Evolutionary conservation across 92 coral and sea anemone species (phyloP).

Genomic region (Bergia sp.): DNA sequence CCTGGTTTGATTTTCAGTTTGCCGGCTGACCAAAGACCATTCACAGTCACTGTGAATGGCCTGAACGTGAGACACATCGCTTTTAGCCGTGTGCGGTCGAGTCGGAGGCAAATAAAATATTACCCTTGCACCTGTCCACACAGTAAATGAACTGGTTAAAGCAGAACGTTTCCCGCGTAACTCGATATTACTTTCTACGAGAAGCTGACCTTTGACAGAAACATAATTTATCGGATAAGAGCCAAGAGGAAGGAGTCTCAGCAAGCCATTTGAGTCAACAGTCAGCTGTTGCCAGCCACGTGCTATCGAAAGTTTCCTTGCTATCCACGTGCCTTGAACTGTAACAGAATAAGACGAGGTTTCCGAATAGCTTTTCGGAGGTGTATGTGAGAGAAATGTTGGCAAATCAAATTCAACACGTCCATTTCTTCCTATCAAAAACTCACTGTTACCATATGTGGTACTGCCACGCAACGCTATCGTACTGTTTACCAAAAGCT

Average conservation of each 20-base stretch:
- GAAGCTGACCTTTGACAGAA: constrained; percentile 19
- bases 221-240: constrained; percentile 15
- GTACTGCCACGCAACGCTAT: constrained; percentile 22
- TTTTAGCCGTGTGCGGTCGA: background rate
- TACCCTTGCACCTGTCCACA: background rate
- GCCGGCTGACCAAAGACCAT: constrained; percentile 34
- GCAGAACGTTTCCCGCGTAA: constrained; percentile 25
- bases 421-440: constrained; percentile 60
- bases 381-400: constrained; percentile 3
- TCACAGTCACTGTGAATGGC: constrained; percentile 22
- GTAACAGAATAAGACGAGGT: constrained; percentile 32
- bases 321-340: constrained; percentile 35
- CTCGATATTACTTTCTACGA: constrained; percentile 22
- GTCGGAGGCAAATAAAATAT: constrained; percentile 8
- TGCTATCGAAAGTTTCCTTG: constrained; percentile 12
- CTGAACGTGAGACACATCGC: constrained; percentile 31
- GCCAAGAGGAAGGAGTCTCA: constrained; percentile 19
- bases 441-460: constrained; percentile 30
- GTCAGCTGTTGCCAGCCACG: constrained; percentile 16
- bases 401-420: constrained; percentile 56
- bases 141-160: background rate
- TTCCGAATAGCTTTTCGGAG: constrained; percentile 8
- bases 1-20: constrained; percentile 36
- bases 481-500: constrained; percentile 37
- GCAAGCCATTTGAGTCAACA: constrained; percentile 5